These are phyloP conservation scores for Aldabrachelys gigantea DNA, from an alignment of 2,113 vertebrate genomes.

Conservation along the genomic window DNA sequence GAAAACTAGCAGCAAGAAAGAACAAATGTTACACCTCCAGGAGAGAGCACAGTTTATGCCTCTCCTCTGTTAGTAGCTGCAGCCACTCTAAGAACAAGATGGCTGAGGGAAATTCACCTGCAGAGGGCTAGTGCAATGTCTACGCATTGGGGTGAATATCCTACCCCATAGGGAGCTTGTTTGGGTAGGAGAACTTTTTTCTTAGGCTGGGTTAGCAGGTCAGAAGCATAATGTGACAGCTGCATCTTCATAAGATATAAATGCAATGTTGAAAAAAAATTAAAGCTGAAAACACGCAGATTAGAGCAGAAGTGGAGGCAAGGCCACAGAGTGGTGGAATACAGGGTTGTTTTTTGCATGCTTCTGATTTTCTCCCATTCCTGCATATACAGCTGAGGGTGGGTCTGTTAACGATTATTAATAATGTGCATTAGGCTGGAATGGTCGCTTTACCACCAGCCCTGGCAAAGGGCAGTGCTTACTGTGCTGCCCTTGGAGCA, in stretches of 20 bases:
- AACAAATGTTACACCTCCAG: not conserved
- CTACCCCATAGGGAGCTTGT: not conserved
- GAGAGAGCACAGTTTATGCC: not conserved
- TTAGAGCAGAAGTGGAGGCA: not conserved
- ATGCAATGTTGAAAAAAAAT: not conserved
- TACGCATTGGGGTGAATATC: not conserved
- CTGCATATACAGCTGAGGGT: accelerated
- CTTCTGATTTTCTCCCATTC: not conserved
- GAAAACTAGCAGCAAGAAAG: not conserved
- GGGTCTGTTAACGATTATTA: not conserved
- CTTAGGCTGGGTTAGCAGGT: not conserved
- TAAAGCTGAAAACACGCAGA: not conserved
- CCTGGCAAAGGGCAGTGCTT: not conserved
- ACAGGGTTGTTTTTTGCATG: not conserved
- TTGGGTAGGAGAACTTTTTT: not conserved
- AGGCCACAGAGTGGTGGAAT: not conserved
- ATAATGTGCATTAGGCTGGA: not conserved
- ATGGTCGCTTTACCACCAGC: not conserved
- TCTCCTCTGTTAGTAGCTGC: not conserved
- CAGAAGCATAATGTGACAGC: not conserved
- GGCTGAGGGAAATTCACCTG: not conserved
- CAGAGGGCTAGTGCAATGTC: not conserved
- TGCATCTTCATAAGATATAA: not conserved
- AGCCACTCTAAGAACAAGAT: not conserved
- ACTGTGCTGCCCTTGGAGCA: not conserved